phyloP scores from a whole-genome alignment of 2,888 invertebrate genomes.

The Hyposoter dolosus region DNA sequence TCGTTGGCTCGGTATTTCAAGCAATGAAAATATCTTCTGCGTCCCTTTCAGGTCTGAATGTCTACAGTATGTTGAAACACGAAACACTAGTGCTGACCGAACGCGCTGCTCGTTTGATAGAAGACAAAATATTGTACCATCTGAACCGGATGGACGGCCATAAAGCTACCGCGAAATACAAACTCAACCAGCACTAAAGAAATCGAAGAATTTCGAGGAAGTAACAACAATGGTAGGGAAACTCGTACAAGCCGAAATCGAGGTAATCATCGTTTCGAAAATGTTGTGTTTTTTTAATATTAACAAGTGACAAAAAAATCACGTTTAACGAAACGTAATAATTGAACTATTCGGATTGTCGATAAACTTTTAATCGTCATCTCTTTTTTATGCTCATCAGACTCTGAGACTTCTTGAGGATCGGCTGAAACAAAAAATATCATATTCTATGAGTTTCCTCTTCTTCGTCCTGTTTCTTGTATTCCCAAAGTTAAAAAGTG shows the following conservation, averaged over 20 bases:
- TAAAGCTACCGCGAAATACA: constrained; percentile 86
- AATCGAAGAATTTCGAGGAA: neutral
- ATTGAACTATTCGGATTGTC: constrained; percentile 36
- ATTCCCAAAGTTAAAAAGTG: neutral
- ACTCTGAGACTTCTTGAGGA: constrained; percentile 74
- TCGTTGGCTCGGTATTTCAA: too few relatives aligned
- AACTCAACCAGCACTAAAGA: constrained; percentile 87
- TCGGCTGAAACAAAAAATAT: constrained; percentile 74
- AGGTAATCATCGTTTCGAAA: constrained; percentile 2
- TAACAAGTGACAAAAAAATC: constrained; percentile 2
- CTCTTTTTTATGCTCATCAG: constrained; percentile 75
- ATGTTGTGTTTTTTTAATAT: constrained; percentile 11
- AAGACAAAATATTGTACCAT: constrained; percentile 90
- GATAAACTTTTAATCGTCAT: constrained; percentile 67
- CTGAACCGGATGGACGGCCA: constrained; percentile 87
- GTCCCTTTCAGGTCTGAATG: constrained; percentile 89
- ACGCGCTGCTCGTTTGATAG: constrained; percentile 93
- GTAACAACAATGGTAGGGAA: neutral
- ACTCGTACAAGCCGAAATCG: neutral
- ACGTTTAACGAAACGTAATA: constrained; percentile 36
- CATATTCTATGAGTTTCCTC: neutral
- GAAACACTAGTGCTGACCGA: constrained; percentile 95
- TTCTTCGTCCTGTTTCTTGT: neutral
- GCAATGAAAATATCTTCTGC: too few relatives aligned
- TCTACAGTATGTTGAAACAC: constrained; percentile 98